Conservation (phyloP, 2,888 invertebrate species). For the Hyposoter didymator region DNA sequence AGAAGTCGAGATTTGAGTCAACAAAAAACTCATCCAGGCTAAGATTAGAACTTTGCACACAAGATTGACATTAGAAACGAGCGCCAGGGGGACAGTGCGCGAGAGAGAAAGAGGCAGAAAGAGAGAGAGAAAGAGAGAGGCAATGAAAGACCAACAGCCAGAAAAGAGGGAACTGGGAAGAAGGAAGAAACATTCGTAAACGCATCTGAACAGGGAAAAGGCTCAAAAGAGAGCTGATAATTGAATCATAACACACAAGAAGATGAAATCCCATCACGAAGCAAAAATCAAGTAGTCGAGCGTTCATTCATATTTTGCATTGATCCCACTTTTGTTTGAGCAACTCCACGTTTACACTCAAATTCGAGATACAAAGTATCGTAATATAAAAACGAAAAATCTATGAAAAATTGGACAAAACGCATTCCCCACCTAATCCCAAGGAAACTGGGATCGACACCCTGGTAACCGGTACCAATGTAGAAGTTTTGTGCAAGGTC, state of each 20-base stretch:
- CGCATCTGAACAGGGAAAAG: neutral
- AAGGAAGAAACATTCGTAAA: neutral
- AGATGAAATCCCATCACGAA: neutral
- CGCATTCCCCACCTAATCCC: neutral
- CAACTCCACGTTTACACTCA: neutral
- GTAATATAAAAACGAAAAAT: neutral
- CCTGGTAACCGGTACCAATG: neutral
- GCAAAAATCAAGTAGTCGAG: neutral
- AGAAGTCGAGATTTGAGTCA: neutral
- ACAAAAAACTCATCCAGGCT: neutral
- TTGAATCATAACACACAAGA: neutral
- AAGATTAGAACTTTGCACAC: slow-evolving; percentile 1
- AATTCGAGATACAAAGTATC: neutral
- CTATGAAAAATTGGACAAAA: neutral
- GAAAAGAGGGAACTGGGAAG: neutral
- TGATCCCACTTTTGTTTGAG: neutral
- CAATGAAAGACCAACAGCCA: slow-evolving; percentile 8
- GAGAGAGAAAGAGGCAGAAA: neutral
- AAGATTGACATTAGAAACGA: neutral
- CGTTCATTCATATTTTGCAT: neutral
- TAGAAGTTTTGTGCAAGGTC: neutral
- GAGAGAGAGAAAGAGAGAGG: neutral
- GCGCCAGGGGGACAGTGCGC: neutral
- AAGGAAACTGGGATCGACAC: neutral
- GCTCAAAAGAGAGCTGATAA: neutral